These are phyloP conservation scores for Cyrtodaria siliqua DNA, from an alignment of 2,888 invertebrate genomes.

Conservation along the genomic window DNA sequence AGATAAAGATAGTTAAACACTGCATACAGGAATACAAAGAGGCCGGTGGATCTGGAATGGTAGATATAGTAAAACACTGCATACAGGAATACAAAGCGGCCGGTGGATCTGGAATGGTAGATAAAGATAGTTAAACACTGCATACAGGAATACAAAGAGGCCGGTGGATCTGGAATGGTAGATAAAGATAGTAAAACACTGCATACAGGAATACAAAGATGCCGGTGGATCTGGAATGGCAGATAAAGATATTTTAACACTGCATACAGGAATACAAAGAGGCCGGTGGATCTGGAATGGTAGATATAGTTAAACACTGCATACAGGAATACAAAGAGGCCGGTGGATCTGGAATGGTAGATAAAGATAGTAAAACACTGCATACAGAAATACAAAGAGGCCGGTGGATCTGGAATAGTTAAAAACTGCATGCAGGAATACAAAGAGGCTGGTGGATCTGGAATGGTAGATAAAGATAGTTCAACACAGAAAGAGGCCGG, in stretches of 20 bases:
- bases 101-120: conserved; percentile 85
- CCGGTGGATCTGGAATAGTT: conserved; percentile 86
- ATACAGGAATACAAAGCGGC: background rate
- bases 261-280: conserved; percentile 87
- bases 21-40: conserved; percentile 87
- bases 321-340: no score
- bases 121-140: no score
- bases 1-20: no score
- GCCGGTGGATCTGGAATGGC: conserved; percentile 43
- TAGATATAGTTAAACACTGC: no score
- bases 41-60: conserved; percentile 86
- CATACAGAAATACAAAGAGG: conserved; percentile 87
- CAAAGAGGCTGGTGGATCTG: no score
- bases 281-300: conserved; percentile 86
- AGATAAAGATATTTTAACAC: no score
- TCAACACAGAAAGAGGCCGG: conserved; percentile 72
- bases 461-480: no score
- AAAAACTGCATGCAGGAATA: no score
- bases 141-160: conserved; percentile 87
- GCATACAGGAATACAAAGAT: background rate
- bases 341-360: no score
- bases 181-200: no score
- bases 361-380: no score
- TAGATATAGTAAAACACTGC: conserved; percentile 10
- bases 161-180: conserved; percentile 86